phyloP scores from a whole-genome alignment of 2,888 invertebrate species.

The Spisula solida region DNA sequence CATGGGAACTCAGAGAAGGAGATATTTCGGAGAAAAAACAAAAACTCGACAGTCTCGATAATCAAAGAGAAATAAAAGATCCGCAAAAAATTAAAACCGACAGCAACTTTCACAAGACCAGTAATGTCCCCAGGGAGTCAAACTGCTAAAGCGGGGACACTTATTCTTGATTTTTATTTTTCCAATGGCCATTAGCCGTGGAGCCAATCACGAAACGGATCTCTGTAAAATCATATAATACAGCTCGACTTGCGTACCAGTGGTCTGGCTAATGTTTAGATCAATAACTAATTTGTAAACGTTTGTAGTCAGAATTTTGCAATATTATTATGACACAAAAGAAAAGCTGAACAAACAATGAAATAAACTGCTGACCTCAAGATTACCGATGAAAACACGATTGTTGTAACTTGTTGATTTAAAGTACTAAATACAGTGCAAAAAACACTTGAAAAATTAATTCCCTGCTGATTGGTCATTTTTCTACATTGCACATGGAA shows the following conservation, averaged over 20 bases:
- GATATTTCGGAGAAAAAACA: not conserved
- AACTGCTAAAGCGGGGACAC: constrained; percentile 7
- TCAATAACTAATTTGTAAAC: constrained; percentile 7
- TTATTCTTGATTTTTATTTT: constrained; percentile 21
- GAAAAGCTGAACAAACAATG: not conserved
- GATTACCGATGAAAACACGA: too few species aligned
- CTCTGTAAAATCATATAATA: not conserved
- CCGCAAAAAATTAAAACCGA: constrained; percentile 5
- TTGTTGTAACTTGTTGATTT: too few species aligned
- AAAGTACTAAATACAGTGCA: not conserved
- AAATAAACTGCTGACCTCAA: too few species aligned
- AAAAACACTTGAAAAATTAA: not conserved
- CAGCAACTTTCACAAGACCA: not conserved
- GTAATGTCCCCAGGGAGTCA: not conserved
- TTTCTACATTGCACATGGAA: too few species aligned
- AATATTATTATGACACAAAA: not conserved
- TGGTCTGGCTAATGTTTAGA: not conserved
- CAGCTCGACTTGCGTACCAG: not conserved
- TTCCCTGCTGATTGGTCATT: too few species aligned
- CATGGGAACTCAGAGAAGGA: not conserved
- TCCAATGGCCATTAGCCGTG: not conserved
- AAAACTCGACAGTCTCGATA: not conserved
- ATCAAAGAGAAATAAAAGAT: constrained; percentile 6
- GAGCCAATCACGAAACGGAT: constrained; percentile 5
- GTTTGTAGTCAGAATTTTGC: not conserved